phyloP scores from a whole-genome alignment of 2,888 invertebrate genomes.

The Callinectes sapidus region DNA sequence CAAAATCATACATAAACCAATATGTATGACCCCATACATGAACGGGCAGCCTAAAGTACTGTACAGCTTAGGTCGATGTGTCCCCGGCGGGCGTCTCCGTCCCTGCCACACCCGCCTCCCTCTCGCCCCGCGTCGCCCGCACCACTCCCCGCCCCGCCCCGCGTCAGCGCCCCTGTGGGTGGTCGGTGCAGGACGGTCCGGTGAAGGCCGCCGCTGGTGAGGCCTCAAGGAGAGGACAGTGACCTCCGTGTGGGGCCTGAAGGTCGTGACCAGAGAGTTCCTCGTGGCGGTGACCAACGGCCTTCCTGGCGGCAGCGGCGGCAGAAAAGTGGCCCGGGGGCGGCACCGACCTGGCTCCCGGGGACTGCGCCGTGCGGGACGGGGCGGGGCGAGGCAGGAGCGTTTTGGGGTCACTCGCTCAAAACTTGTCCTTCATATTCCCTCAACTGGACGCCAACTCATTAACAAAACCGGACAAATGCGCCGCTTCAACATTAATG shows the following conservation, averaged over 20 bases:
- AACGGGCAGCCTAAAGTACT: slow-evolving; percentile 61
- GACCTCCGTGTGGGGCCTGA: slow-evolving; percentile 25
- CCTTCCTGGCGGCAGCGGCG: slow-evolving; percentile 4
- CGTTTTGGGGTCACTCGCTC: slow-evolving; percentile 22
- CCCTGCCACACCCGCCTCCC: slow-evolving; percentile 37
- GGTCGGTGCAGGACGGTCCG: slow-evolving; percentile 41
- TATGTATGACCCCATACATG: slow-evolving; percentile 67
- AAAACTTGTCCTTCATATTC: slow-evolving; percentile 49
- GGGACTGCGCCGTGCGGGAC: background rate
- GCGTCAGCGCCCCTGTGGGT: background rate
- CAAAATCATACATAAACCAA: slow-evolving; percentile 66
- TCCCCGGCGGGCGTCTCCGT: slow-evolving; percentile 2
- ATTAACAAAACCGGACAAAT: slow-evolving; percentile 57
- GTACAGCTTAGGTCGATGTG: slow-evolving; percentile 59
- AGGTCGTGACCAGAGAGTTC: background rate
- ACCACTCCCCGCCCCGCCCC: background rate
- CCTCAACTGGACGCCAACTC: slow-evolving; percentile 65
- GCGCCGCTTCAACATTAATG: slow-evolving; percentile 55
- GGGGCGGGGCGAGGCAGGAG: background rate
- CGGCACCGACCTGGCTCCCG: slow-evolving; percentile 14
- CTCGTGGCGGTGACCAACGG: slow-evolving; percentile 9
- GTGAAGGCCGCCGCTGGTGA: slow-evolving; percentile 34
- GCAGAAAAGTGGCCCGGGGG: background rate
- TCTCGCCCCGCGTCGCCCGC: slow-evolving; percentile 12
- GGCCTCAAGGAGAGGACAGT: slow-evolving; percentile 6